Base-by-base conservation (phyloP, 2,888 invertebrate genomes). In the Synanthedon andrenaeformis region DNA sequence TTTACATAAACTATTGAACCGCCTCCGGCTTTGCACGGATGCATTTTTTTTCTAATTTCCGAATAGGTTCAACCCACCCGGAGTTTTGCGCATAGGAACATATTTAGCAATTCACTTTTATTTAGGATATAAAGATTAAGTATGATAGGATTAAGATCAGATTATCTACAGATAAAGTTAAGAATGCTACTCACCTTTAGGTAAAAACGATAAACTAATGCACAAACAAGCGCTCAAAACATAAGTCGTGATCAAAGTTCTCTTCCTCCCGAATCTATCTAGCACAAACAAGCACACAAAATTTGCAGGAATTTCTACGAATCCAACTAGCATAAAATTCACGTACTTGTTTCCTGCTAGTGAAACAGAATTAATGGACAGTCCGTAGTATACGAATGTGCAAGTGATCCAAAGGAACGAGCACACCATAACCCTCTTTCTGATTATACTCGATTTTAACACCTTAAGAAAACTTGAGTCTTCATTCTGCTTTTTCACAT, bases 341-440 rank as follows among this genome's bases (percentile, higher is more conserved):
- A 92, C 70, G 69, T 94, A 94, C 66, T 91, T 92, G 71, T 94
- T 91, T 0, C 94, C 94, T 48, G 91, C 90, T 53, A 95, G 76
- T 0, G 92, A 89, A 2, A 94, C 93, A 0, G 95, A 92, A 71
- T 93, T 94, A 54, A 95, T 88, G 0, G 93, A 93, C 12, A 95
- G 75, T 0, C 95, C 95, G 62, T 94, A 95, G 69, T 94, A 95
- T 4, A 94, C 92, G 63, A 95, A 91, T 0, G 93, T 92, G 70
- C 93, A 93, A 0, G 94, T 92, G 6, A 94, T 91, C 94, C 94
- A 94, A 65, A 93, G 89, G 64, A 93, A 90, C 8, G 92, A 92
- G 61, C 93, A 93, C 54, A 90, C 90, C 0, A 90, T 58, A 56
- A 92, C 75, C 64, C 92, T 83, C 41, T 84, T 74, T 28, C 89